Percentiles rank a stretch among this genome's conserved stretches.
phyloP scores from a whole-genome alignment of 2,113 vertebrate genomes.

The Toxotes jaculatrix region DNA sequence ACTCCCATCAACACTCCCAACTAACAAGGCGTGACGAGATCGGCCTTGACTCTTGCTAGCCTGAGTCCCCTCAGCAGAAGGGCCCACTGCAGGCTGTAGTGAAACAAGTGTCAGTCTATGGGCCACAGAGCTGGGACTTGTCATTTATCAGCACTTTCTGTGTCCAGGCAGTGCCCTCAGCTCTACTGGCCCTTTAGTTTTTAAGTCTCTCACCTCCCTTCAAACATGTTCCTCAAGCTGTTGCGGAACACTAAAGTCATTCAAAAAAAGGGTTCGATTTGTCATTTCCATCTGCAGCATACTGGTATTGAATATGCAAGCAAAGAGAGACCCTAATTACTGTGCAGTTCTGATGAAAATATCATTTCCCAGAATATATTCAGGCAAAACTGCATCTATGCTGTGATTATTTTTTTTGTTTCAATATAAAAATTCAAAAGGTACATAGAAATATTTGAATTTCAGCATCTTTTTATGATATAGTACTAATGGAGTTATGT shows the following conservation, averaged over 20 bases:
- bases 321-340: slow-evolving; percentile 77
- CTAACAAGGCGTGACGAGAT: slow-evolving; percentile 1
- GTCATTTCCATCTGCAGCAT: slow-evolving; percentile 41
- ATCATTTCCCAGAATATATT: slow-evolving; percentile 52
- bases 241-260: slow-evolving; percentile 21
- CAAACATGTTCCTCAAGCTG: slow-evolving; percentile 42
- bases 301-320: slow-evolving; percentile 75
- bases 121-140: slow-evolving; percentile 38
- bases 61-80: slow-evolving; percentile 27
- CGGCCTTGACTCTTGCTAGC: background rate
- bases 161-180: slow-evolving; percentile 28
- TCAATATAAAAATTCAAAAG: slow-evolving; percentile 49
- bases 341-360: slow-evolving; percentile 72
- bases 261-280: slow-evolving; percentile 30
- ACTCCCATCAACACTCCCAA: slow-evolving; percentile 43
- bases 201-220: slow-evolving; percentile 14
- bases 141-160: slow-evolving; percentile 55
- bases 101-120: slow-evolving; percentile 7
- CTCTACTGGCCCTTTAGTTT: slow-evolving; percentile 23
- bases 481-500: slow-evolving; percentile 58
- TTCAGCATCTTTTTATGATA: slow-evolving; percentile 51
- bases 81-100: slow-evolving; percentile 14
- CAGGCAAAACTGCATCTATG: slow-evolving; percentile 69
- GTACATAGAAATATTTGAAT: slow-evolving; percentile 71
- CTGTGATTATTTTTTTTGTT: slow-evolving; percentile 52